phyloP scores from a whole-genome alignment of 2,113 vertebrate species.

The Gobiocypris rarus region DNA sequence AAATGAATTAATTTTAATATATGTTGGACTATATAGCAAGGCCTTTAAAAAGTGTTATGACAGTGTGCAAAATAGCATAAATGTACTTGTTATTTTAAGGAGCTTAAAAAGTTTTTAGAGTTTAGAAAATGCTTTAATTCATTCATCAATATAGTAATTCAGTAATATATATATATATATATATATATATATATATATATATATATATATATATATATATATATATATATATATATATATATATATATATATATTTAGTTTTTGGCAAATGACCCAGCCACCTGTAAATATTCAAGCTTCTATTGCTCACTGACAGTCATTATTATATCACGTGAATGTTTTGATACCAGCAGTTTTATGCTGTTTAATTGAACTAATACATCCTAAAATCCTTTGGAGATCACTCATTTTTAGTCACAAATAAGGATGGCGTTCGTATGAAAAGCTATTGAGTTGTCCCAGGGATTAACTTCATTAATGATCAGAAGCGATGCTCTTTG shows the following conservation, averaged over 20 bases:
- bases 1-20: background rate
- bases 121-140: too few relatives aligned
- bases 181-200: too few relatives aligned
- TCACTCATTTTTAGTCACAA: background rate
- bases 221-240: background rate
- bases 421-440: background rate
- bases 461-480: background rate
- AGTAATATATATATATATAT: too few relatives aligned
- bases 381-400: background rate
- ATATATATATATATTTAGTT: background rate
- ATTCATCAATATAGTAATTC: too few relatives aligned
- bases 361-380: background rate
- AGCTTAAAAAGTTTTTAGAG: background rate
- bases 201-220: too few relatives aligned
- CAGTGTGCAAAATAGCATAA: background rate
- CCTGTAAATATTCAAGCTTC: background rate
- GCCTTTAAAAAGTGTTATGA: background rate
- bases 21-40: background rate
- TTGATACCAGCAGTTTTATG: background rate
- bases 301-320: background rate
- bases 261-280: too few relatives aligned
- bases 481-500: background rate
- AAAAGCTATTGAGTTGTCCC: background rate
- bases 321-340: background rate
- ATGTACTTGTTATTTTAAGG: background rate